Conservation (phyloP, 2,797 vertebrate genomes). For the Falco naumanni region DNA sequence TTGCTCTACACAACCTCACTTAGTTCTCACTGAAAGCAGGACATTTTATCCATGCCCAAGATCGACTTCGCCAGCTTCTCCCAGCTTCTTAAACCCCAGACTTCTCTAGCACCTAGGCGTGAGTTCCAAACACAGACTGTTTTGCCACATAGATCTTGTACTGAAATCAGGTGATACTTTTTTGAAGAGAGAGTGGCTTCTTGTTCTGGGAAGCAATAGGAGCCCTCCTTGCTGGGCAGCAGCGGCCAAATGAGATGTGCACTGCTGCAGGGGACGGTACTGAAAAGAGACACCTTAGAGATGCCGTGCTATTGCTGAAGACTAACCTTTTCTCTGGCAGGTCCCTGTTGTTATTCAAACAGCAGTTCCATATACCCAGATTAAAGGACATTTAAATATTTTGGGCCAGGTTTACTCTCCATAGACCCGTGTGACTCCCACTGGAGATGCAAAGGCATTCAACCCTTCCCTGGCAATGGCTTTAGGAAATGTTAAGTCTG, state of each 20-base stretch:
- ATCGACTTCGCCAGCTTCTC: background rate
- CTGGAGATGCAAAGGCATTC: background rate
- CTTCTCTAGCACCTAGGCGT: background rate
- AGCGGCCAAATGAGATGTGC: background rate
- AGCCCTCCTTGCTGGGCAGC: background rate
- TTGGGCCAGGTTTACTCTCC: background rate
- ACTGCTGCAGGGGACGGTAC: background rate
- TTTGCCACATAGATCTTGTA: background rate
- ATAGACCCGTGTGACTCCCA: rapidly evolving
- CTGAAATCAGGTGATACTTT: background rate
- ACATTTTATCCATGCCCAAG: background rate
- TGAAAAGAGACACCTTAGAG: background rate
- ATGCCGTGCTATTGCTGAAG: background rate
- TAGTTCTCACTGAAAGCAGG: background rate
- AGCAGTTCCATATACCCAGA: background rate
- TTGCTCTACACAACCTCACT: background rate
- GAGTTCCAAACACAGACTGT: background rate
- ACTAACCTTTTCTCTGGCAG: background rate
- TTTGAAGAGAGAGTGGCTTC: background rate
- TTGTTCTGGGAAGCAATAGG: background rate
- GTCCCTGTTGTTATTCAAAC: background rate
- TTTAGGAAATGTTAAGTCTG: background rate
- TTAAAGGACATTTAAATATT: background rate
- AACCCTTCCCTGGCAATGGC: background rate
- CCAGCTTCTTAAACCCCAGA: background rate